Conservation (phyloP, 2,113 vertebrate species). For the Microcebus jonahi region DNA sequence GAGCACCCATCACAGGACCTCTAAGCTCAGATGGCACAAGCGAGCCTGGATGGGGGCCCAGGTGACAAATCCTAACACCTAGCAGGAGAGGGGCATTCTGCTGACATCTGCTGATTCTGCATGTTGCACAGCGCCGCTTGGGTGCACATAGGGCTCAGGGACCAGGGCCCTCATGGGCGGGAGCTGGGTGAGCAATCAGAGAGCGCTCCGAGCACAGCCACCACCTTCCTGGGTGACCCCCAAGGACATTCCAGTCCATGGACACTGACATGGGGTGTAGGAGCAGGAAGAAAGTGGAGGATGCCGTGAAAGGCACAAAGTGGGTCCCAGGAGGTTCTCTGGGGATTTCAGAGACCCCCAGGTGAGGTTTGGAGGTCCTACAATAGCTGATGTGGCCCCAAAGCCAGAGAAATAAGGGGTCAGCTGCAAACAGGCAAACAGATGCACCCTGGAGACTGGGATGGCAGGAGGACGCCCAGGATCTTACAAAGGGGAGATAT, state of each 20-base stretch:
- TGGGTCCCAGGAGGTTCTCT: rapidly evolving
- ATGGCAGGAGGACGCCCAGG: neutral
- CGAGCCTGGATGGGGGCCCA: rapidly evolving
- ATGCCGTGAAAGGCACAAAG: neutral
- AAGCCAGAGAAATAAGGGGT: neutral
- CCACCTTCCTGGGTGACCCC: neutral
- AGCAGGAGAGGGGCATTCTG: rapidly evolving
- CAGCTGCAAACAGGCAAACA: neutral
- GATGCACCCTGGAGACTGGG: too few species aligned
- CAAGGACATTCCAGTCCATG: rapidly evolving
- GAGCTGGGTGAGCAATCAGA: too few species aligned
- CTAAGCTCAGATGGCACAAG: neutral
- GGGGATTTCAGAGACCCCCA: neutral
- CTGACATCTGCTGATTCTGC: neutral
- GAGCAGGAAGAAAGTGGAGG: neutral
- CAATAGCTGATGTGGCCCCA: neutral
- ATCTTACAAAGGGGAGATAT: too few species aligned
- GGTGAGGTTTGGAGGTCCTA: neutral
- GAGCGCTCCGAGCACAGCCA: neutral
- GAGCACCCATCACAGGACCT: rapidly evolving
- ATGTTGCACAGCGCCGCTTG: rapidly evolving
- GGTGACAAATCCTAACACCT: neutral
- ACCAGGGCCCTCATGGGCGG: rapidly evolving
- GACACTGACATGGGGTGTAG: neutral
- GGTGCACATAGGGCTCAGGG: rapidly evolving